phyloP scores from a whole-genome alignment of 2,113 vertebrate genomes.

The Takifugu bimaculatus region DNA sequence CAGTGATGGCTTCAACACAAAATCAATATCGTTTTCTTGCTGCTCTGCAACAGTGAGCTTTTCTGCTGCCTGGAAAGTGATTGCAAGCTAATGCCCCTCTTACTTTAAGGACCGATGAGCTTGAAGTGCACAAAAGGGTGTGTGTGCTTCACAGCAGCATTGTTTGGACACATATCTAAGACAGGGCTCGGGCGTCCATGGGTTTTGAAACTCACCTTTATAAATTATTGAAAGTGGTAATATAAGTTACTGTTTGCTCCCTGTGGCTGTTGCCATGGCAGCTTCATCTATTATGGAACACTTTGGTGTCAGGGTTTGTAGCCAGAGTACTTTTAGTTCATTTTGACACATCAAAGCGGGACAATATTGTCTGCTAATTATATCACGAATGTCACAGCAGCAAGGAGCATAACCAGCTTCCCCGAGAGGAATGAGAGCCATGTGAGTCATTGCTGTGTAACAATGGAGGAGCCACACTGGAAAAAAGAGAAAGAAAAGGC shows the following conservation, averaged over 20 bases:
- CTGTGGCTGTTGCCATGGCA: constrained; percentile 91
- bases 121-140: constrained; percentile 24
- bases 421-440: constrained; percentile 60
- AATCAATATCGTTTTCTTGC: too few species aligned
- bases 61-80: background rate
- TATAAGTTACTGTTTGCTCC: constrained; percentile 84
- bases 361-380: constrained; percentile 48
- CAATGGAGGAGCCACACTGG: constrained; percentile 70
- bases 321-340: constrained; percentile 60
- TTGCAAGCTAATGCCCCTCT: background rate
- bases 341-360: constrained; percentile 51
- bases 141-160: constrained; percentile 6
- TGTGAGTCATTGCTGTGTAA: constrained; percentile 65
- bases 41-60: background rate
- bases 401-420: constrained; percentile 18
- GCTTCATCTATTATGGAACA: constrained; percentile 83
- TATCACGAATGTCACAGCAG: constrained; percentile 9
- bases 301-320: constrained; percentile 60
- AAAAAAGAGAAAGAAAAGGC: constrained; percentile 65
- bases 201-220: constrained; percentile 44
- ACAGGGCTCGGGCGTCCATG: background rate
- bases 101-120: background rate
- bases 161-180: background rate
- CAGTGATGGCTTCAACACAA: too few species aligned
- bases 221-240: constrained; percentile 80